Evolutionary conservation across 2,113 vertebrate genomes (phyloP).

Genomic region (Phyllostomus discolor): DNA sequence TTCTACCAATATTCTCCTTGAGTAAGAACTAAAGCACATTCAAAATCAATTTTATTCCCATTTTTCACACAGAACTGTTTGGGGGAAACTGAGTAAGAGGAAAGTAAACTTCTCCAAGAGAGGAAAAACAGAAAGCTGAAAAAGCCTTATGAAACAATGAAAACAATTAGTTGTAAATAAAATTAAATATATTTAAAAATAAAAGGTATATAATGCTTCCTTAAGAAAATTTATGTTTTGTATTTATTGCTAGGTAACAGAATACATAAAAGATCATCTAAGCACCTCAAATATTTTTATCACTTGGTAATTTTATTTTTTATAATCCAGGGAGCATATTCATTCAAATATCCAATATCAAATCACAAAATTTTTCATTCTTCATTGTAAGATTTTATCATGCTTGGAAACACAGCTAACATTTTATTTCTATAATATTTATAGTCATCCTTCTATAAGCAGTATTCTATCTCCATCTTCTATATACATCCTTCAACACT

Average conservation of each 20-base stretch:
- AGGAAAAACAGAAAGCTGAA: not conserved
- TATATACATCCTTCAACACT: not conserved
- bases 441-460: not conserved
- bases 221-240: not conserved
- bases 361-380: constrained; percentile 7
- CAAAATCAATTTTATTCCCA: not conserved
- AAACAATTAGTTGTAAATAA: not conserved
- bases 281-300: not conserved
- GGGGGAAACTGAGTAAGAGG: not conserved
- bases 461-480: not conserved
- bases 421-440: not conserved
- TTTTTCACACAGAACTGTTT: not conserved
- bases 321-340: not conserved
- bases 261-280: not conserved
- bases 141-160: not conserved
- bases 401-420: not conserved
- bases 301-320: not conserved
- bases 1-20: not conserved
- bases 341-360: not conserved
- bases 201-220: not conserved
- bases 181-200: not conserved
- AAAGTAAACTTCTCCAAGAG: not conserved
- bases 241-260: not conserved
- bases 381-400: not conserved
- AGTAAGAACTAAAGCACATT: constrained; percentile 28